Percentiles rank a stretch among this genome's conserved stretches.
Evolutionary conservation across 2,113 vertebrate species (phyloP).

Genomic region (Pardalotus punctatus): DNA sequence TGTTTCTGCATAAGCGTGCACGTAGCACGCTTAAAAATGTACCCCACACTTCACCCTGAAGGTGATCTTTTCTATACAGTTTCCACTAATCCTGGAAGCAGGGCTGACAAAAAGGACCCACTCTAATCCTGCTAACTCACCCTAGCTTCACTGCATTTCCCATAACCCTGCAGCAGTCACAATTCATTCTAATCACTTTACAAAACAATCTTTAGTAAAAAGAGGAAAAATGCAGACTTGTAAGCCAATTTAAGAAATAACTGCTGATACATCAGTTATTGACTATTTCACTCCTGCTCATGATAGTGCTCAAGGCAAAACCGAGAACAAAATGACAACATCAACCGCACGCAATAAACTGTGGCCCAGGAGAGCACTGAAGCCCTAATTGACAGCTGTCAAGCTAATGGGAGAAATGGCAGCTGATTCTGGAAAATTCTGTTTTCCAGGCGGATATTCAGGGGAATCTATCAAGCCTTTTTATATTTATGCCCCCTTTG

Average conservation of each 20-base stretch:
- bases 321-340: conserved; percentile 95
- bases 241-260: conserved; percentile 97
- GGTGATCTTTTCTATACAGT: conserved; percentile 24
- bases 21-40: not conserved
- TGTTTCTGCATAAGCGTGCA: not conserved
- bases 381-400: conserved; percentile 97
- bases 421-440: conserved; percentile 89
- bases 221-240: conserved; percentile 85
- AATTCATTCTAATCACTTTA: conserved; percentile 83
- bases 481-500: conserved; percentile 44
- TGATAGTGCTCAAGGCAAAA: conserved; percentile 96
- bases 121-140: conserved; percentile 64
- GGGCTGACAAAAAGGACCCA: conserved; percentile 41
- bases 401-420: conserved; percentile 91
- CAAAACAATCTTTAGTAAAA: conserved; percentile 85
- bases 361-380: conserved; percentile 91
- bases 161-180: conserved; percentile 80
- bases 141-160: conserved; percentile 68
- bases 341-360: conserved; percentile 94
- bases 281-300: conserved; percentile 89
- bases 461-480: conserved; percentile 69
- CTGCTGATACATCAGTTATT: conserved; percentile 98
- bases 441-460: conserved; percentile 82
- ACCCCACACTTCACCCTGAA: conserved; percentile 11
- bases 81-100: conserved; percentile 48